Base-by-base conservation (phyloP, 2,113 vertebrate species). In the Cisticola juncidis region DNA sequence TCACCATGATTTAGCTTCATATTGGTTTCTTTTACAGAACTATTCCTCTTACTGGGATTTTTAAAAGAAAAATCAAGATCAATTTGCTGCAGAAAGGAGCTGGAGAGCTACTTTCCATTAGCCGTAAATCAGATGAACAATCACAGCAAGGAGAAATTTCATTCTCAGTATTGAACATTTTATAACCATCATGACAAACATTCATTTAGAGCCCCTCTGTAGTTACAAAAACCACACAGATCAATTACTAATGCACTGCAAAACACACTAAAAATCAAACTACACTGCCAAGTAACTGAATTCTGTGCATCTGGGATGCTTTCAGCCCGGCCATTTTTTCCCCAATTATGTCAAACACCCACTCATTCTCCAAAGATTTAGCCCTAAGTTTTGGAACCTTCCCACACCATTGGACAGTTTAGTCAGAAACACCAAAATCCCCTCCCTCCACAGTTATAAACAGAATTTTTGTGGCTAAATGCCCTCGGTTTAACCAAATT, bases 191-290 rank as follows among this genome's bases (percentile, higher is more conserved):
- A 71, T 23, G 48, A 74, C 71, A 92, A 93, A 96, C 81, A 81
- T 90, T 90, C 90, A 92, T 96, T 94, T 80, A 54, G 7, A 86
- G 60, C 17, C 81, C 51, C 69, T 92, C 56, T 83, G 79, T 68
- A 86, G 79, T 90, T 93, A 93, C 53, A 94, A 93, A 93, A 92
- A 80, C 58, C 62, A 60, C 76, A 91, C 38, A 83, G 85, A 95
- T 95, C 94, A 86, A 94, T 94, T 95, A 96, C 88, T 93, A 78
- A 93, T 83, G 82, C 71, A 86, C 76, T 92, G 57, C 60, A 93
- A 95, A 94, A 88, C 60, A 88, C 69, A 88, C 85, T 74, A 71
- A 95, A 90, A 95, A 86, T 51, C 93, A 95, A 95, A 86, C 61
- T 33, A 14, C 2, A 1, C 60, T 64, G 72, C 76, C 60, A 78